A percentile compares a stretch with the other conserved stretches of the same genome.
Evolutionary conservation across 2,113 vertebrate genomes (phyloP).

Genomic region (Noturus placidus): DNA sequence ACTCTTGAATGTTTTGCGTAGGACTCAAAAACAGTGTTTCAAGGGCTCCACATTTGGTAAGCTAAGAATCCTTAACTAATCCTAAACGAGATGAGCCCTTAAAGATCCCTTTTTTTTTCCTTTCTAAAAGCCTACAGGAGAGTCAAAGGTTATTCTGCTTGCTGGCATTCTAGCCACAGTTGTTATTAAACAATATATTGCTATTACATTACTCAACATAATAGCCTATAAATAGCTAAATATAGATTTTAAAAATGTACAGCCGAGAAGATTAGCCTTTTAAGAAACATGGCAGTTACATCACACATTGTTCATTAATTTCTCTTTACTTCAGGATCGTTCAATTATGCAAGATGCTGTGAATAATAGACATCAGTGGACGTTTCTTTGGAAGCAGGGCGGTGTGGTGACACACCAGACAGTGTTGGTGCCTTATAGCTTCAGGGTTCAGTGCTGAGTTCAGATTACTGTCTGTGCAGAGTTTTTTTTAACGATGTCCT

Average conservation of each 20-base stretch:
- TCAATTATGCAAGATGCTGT: constrained; percentile 15
- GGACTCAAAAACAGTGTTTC: background rate
- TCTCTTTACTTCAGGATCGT: constrained; percentile 1
- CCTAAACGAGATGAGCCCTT: background rate
- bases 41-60: background rate
- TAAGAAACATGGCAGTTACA: background rate
- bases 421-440: background rate
- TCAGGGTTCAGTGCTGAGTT: background rate
- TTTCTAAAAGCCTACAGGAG: background rate
- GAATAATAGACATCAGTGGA: constrained; percentile 9
- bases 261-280: background rate
- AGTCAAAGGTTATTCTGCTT: background rate
- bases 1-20: background rate
- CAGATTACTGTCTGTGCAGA: background rate
- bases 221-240: background rate
- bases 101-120: background rate
- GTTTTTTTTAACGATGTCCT: background rate
- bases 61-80: background rate
- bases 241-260: background rate
- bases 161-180: background rate
- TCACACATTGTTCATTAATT: background rate
- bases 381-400: background rate
- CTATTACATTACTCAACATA: background rate
- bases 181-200: background rate
- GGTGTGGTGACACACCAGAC: background rate